A percentile compares a stretch with the other conserved stretches of the same genome.
phyloP scores from a whole-genome alignment of 2,113 vertebrate species.

The Crocuta crocuta region DNA sequence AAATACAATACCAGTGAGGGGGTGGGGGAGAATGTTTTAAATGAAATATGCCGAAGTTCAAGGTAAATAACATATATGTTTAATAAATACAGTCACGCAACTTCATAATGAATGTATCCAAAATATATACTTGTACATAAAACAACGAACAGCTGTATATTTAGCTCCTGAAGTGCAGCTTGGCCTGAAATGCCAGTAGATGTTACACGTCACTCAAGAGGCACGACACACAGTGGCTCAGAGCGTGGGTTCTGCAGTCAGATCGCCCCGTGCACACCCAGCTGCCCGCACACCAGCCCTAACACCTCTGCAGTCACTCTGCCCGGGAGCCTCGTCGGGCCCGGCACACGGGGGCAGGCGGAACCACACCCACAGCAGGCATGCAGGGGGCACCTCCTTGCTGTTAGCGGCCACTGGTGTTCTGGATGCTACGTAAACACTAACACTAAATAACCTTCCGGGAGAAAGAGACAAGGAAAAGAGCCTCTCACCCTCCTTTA shows the following conservation, averaged over 20 bases:
- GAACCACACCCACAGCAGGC: not conserved
- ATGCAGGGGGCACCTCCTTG: not conserved
- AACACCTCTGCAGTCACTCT: not conserved
- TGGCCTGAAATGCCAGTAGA: fast-evolving
- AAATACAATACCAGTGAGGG: fast-evolving
- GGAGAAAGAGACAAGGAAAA: not conserved
- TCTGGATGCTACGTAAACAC: too few relatives aligned
- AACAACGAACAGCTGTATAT: fast-evolving
- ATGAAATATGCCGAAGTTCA: not conserved
- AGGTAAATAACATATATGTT: not conserved
- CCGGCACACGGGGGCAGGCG: not conserved
- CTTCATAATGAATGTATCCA: not conserved
- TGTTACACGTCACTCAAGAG: too few relatives aligned
- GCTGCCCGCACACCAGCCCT: not conserved
- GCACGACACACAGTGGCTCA: not conserved
- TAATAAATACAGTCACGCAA: not conserved
- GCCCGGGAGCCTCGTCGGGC: not conserved
- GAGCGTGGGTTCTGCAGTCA: too few relatives aligned
- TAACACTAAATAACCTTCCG: fast-evolving
- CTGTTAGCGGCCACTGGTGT: not conserved
- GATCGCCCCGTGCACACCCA: fast-evolving
- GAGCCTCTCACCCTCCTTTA: conserved; percentile 91
- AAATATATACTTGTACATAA: not conserved
- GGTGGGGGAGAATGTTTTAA: too few relatives aligned
- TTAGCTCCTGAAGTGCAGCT: not conserved